Percentiles rank a stretch among this genome's conserved stretches.
phyloP scores from a whole-genome alignment of 2,888 invertebrate species.

The Barypeithes pellucidus region DNA sequence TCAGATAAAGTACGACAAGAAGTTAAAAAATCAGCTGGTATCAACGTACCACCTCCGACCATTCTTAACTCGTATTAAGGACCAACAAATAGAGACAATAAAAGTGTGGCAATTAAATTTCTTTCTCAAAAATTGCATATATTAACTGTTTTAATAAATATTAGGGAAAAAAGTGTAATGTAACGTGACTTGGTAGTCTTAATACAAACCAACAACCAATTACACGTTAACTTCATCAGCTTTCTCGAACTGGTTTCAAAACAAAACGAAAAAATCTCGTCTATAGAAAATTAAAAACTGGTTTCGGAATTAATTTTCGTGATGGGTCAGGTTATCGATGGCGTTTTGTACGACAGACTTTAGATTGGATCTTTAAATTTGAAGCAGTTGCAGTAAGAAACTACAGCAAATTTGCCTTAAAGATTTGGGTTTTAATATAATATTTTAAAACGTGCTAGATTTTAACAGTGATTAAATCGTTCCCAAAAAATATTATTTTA shows the following conservation, averaged over 20 bases:
- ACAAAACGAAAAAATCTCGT: constrained; percentile 46
- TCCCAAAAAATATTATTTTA: too few relatives aligned
- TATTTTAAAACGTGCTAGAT: too few relatives aligned
- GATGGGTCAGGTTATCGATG: constrained; percentile 29
- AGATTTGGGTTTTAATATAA: too few relatives aligned
- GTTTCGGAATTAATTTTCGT: constrained; percentile 44
- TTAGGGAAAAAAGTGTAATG: not conserved
- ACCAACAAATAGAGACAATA: not conserved
- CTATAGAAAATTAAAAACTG: constrained; percentile 49
- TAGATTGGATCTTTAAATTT: constrained; percentile 22
- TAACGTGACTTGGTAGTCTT: constrained; percentile 21
- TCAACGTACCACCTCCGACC: too few relatives aligned
- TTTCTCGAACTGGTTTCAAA: constrained; percentile 48
- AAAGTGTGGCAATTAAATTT: not conserved
- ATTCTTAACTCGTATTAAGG: too few relatives aligned
- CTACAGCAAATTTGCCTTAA: not conserved
- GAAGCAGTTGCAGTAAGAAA: not conserved
- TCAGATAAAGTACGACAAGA: too few relatives aligned
- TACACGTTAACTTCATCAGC: constrained; percentile 31
- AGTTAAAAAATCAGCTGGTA: too few relatives aligned
- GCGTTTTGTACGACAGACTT: constrained; percentile 21
- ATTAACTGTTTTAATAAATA: not conserved
- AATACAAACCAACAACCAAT: constrained; percentile 24
- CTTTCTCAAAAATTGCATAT: not conserved
- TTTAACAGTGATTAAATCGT: too few relatives aligned